Base-by-base conservation (phyloP, 1,140 invertebrate species). In the Holcopasites calliopsidis region DNA sequence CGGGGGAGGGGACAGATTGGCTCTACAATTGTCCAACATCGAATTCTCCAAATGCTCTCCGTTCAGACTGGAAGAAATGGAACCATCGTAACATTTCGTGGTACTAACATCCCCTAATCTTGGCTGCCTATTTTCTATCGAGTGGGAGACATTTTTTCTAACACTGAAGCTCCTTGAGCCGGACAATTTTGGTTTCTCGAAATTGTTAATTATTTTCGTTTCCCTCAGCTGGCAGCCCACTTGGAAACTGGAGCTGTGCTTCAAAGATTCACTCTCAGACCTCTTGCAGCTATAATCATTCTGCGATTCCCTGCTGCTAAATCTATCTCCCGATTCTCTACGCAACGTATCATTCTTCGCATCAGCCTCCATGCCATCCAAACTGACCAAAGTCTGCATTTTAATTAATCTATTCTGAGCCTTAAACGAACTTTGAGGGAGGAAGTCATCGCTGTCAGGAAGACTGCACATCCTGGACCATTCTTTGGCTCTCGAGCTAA, bases 211-310 rank as follows among this genome's bases (percentile, higher is more conserved):
- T 35, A 81, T 77, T 33, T 80, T 86, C 8, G 70, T 77, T 8
- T 86, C 79, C 18, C 42, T 73, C 3, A 76, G 23, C 47, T 31
- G 83, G 7, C 13, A 50, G 1, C 11, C 47, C 38, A n/a, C 79
- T 35, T 87, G 88, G 49, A 91, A 89, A 40, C 87, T 89, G 0
- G 60, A 50, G 31, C 89, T 89, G 35, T 89, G 80, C 18, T 82
- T 78, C 10, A 87, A 47, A 10, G 52, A 21, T n/a, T 64, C 83
- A 1, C 75, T 40, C 0, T 50, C 61, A 60, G 18, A 72, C 40
- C 58, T 80, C 16, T 79, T 70, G 40, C 80, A 85, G 13, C 85
- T 76, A 26, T 85, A 88, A 78, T 76, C 87, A n/a, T 77, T 74
- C 1, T 83, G 74, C 0, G 73, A 64, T 11, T 62, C 73, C 1